Evolutionary conservation across 2,888 invertebrate genomes (phyloP), one percentile per base, ranked within the genome.

Genomic region (Lepidonotus clava): DNA sequence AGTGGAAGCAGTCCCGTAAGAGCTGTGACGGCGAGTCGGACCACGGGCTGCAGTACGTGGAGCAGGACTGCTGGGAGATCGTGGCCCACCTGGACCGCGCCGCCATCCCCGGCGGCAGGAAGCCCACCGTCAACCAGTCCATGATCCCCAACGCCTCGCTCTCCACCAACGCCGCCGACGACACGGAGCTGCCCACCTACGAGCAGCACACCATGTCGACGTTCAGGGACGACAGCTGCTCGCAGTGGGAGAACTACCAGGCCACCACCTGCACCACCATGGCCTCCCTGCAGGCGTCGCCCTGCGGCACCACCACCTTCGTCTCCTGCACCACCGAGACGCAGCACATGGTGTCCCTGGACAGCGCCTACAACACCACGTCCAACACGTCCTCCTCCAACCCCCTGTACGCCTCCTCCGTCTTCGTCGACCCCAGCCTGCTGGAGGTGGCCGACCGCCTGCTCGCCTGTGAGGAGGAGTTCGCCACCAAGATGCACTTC

Each of bases 401-500:
- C 11, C 11, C 11, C 51, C 1, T 51, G 24, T 46, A 80, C 28
- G 28, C 80, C 28, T 80, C 80, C 6, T 80, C 80, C 80, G 46
- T 80, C 46, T 80, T 80, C 51, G 8, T 51, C 21, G 80, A 80
- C 41, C 46, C 80, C 1, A 28, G 18, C 28, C 46, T 80, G 1
- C 32, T 41, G 0, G 46, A 18, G 6, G 46, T 80, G 5, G 80
- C 80, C 36, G 83, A 83, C 38, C 83, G 56, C 21, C 56, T 83
- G 0, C 36, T 83, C 32, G n/a, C 32, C 53, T 83, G 83, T 77
- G 94, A 94, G 88, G 88, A 91, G n/a, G 92, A 92, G 77, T 93
- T 92, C 87, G 92, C 92, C 14, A 90, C 91, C 84, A 89, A 91
- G 84, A 93, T 94, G 93, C 92, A 93, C 88, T 89, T 89, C 86